Evolutionary conservation across 2,113 vertebrate genomes (phyloP), one percentile per base, ranked within the genome.

Genomic region (Seriola rivoliana): DNA sequence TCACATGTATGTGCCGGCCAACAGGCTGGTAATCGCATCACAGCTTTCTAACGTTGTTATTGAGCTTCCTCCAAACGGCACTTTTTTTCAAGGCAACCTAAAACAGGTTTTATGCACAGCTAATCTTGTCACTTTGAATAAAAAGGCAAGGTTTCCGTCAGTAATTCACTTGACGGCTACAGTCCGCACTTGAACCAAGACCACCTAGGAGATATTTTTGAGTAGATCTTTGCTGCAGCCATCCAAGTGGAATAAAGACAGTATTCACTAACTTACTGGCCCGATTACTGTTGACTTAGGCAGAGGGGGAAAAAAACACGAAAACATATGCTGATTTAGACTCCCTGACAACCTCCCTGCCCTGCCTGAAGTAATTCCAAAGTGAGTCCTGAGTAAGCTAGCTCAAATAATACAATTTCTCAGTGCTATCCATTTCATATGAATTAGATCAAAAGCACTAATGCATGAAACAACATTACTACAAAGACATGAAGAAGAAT

Each of bases 31-130:
- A 92, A 94, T 95, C 84, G 68, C 90, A 95, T 96, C 94, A 89
- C 71, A 84, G 90, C 91, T 93, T 64, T 92, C 90, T 95, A 96
- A 96, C 93, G 91, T 93, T 87, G 87, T 96, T 94, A 88, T 19
- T 57, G 82, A 87, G 85, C 91, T 91, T 65, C 54, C 63, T 64
- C 75, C 75, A 88, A 78, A 90, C 90, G 29, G 55, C 66, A 79
- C 23, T 89, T 90, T 85, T 89, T 90, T 85, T 79, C 62, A 54
- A 57, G 63, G 71, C 75, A 75, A 76, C 66, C 40, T 34, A 59
- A 87, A 74, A 60, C 66, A 75, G 50, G 42, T 66, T 88, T 79
- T 70, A 66, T 73, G 69, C 75, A 75, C 70, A 36, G 57, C 76
- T 88, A 89, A 90, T 91, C 80, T 75, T 80, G 71, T 89, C 71